These are phyloP conservation scores for Lucilia sericata DNA, from an alignment of 1,140 invertebrate species.

Conservation along the genomic window DNA sequence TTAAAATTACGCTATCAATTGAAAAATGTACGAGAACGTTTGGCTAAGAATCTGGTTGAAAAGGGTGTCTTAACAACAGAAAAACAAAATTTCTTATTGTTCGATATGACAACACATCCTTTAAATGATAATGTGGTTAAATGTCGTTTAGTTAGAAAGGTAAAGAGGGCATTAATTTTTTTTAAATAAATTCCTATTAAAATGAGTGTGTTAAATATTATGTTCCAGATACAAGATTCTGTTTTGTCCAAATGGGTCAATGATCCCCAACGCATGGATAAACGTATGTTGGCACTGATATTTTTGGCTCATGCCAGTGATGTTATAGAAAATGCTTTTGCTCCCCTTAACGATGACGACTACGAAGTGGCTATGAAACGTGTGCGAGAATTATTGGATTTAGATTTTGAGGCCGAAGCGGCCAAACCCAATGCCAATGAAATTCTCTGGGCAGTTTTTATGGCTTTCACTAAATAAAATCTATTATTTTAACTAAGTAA, in stretches of 20 bases:
- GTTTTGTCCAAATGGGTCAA: slow-evolving; percentile 97
- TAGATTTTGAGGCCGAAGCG: slow-evolving; percentile 96
- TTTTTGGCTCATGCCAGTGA: slow-evolving; percentile 98
- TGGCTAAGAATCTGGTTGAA: slow-evolving; percentile 99
- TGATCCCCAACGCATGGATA: slow-evolving; percentile 97
- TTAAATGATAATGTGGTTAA: slow-evolving; percentile 96
- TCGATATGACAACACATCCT: slow-evolving; percentile 99
- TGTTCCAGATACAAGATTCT: slow-evolving; percentile 91
- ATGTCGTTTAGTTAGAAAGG: slow-evolving; percentile 96
- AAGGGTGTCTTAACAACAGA: slow-evolving; percentile 99
- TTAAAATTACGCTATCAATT: slow-evolving; percentile 98
- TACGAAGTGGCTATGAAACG: slow-evolving; percentile 98
- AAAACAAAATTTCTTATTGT: slow-evolving; percentile 99
- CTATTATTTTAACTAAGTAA: slow-evolving; percentile 12
- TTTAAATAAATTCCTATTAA: no score
- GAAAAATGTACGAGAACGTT: slow-evolving; percentile 97
- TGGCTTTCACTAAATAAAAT: slow-evolving; percentile 95
- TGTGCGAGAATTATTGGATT: slow-evolving; percentile 93
- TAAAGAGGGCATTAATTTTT: no score
- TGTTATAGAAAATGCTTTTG: slow-evolving; percentile 99
- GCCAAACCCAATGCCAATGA: slow-evolving; percentile 89
- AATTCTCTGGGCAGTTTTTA: slow-evolving; percentile 98
- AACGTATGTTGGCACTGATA: slow-evolving; percentile 90
- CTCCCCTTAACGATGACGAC: slow-evolving; percentile 96
- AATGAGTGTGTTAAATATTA: not conserved